Conservation (phyloP, 2,797 vertebrate species). For the Pseudochromis fuscus region DNA sequence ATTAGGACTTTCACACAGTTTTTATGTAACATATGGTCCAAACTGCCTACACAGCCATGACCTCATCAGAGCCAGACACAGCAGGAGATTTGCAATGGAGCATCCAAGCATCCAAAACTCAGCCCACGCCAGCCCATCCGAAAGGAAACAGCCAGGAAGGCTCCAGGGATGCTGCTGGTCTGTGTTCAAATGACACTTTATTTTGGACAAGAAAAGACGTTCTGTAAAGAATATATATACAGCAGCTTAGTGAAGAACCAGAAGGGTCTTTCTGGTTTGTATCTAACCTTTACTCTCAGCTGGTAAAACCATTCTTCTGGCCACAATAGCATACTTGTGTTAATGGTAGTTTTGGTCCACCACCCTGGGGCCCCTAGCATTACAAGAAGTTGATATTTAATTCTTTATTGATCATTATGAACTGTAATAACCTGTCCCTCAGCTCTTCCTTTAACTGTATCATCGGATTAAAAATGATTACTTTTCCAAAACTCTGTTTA, state of each 20-base stretch:
- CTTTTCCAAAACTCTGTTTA: no score
- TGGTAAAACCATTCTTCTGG: background rate
- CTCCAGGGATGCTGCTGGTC: slow-evolving; percentile 26
- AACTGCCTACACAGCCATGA: slow-evolving; percentile 59
- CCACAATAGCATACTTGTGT: background rate
- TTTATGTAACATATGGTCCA: slow-evolving; percentile 75
- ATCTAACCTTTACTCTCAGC: background rate
- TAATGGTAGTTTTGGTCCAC: background rate
- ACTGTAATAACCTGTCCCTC: no score
- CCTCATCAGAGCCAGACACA: slow-evolving; percentile 57
- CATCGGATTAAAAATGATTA: no score
- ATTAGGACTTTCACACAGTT: slow-evolving; percentile 73
- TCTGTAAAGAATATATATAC: background rate
- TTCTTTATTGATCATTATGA: no score
- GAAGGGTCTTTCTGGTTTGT: background rate
- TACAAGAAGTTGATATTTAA: no score
- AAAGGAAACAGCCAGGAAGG: slow-evolving; percentile 28
- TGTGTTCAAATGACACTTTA: slow-evolving; percentile 3
- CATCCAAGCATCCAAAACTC: slow-evolving; percentile 45
- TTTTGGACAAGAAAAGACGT: background rate
- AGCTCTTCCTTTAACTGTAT: no score
- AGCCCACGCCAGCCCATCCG: slow-evolving; percentile 28
- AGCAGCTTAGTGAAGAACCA: no score
- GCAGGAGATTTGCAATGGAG: slow-evolving; percentile 47
- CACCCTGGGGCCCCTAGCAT: no score